Evolutionary conservation across 1,140 invertebrate genomes (phyloP).

Genomic region (Psix sp.): DNA sequence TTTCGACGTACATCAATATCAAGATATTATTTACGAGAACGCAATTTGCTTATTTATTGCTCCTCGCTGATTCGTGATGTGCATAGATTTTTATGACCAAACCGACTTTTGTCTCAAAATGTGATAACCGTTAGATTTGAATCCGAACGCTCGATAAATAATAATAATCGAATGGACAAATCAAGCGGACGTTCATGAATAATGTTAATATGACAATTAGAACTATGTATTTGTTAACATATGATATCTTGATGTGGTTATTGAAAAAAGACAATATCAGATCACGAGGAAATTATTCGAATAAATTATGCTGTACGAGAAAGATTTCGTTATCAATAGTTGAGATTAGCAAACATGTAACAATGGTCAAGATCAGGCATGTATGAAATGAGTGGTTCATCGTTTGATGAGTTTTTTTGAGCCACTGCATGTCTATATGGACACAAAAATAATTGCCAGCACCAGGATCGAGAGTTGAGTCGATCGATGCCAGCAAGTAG

Average conservation of each 20-base stretch:
- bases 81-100: slow-evolving; percentile 20
- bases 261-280: too few species aligned
- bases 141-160: too few species aligned
- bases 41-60: slow-evolving; percentile 55
- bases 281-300: too few species aligned
- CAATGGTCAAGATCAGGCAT: background rate
- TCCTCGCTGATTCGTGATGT: slow-evolving; percentile 29
- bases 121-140: too few species aligned
- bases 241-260: too few species aligned
- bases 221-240: too few species aligned
- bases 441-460: slow-evolving; percentile 52
- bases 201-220: too few species aligned
- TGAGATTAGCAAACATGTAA: slow-evolving; percentile 14
- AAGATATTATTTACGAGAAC: slow-evolving; percentile 55
- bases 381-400: slow-evolving; percentile 15
- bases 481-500: slow-evolving; percentile 60
- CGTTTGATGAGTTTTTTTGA: slow-evolving; percentile 30
- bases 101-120: slow-evolving; percentile 23
- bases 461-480: slow-evolving; percentile 43
- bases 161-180: too few species aligned
- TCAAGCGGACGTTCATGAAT: too few species aligned
- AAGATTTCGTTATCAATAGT: background rate
- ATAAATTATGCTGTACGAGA: background rate
- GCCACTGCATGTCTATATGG: slow-evolving; percentile 32
- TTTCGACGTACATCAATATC: slow-evolving; percentile 42